phyloP scores from a whole-genome alignment of 2,113 vertebrate species.

The Cynoglossus semilaevis region DNA sequence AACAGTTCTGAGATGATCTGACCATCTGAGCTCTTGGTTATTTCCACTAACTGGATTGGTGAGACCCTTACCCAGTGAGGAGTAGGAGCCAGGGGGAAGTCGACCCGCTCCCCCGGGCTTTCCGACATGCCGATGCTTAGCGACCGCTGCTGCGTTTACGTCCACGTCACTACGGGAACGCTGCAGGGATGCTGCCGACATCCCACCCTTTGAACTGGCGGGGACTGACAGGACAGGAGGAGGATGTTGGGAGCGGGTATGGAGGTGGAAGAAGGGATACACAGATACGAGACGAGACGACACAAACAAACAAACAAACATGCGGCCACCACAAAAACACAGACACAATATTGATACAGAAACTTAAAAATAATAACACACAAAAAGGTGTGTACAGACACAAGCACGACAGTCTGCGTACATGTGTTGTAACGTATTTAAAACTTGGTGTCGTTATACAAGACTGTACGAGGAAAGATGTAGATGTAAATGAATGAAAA shows the following conservation, averaged over 20 bases:
- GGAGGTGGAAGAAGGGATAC: slow-evolving; percentile 54
- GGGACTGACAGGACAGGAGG: slow-evolving; percentile 74
- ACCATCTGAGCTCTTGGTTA: slow-evolving; percentile 16
- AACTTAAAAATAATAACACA: slow-evolving; percentile 27
- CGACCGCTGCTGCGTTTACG: slow-evolving; percentile 89
- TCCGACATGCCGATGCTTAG: slow-evolving; percentile 85
- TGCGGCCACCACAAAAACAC: slow-evolving; percentile 46
- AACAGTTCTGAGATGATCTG: slow-evolving; percentile 18
- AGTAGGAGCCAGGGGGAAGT: slow-evolving; percentile 84
- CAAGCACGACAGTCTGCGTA: slow-evolving; percentile 19
- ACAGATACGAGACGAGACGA: slow-evolving; percentile 21
- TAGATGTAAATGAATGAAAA: slow-evolving; percentile 47
- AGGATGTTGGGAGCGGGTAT: slow-evolving; percentile 42
- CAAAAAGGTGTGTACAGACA: slow-evolving; percentile 28
- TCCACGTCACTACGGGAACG: slow-evolving; percentile 95
- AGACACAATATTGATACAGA: slow-evolving; percentile 44
- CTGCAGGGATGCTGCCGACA: slow-evolving; percentile 83
- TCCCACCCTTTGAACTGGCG: slow-evolving; percentile 76
- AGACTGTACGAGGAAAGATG: slow-evolving; percentile 40
- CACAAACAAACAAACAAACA: not conserved
- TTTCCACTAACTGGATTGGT: slow-evolving; percentile 26
- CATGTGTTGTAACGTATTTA: slow-evolving; percentile 44
- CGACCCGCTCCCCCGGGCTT: slow-evolving; percentile 77
- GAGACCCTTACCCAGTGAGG: slow-evolving; percentile 85
- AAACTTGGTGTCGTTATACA: slow-evolving; percentile 31